Conservation (phyloP, 2,888 invertebrate genomes). For the Cheilosia impressa region DNA sequence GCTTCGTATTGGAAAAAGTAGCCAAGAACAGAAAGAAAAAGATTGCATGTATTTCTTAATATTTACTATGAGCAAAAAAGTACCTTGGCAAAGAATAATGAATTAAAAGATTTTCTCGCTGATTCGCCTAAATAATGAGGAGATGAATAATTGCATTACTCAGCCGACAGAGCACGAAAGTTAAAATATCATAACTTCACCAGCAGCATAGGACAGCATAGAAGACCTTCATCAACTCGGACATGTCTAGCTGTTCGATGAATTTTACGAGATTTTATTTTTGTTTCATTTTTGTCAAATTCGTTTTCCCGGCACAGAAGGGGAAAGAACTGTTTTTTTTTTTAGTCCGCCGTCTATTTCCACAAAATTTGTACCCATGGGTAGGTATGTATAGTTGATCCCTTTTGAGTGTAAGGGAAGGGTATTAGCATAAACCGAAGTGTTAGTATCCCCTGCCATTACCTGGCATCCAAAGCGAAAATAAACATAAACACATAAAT, state of each 20-base stretch:
- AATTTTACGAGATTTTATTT: conserved; percentile 38
- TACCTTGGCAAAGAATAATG: conserved; percentile 56
- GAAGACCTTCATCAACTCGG: conserved; percentile 44
- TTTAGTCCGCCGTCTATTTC: conserved; percentile 46
- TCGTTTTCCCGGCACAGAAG: conserved; percentile 16
- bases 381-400: not conserved
- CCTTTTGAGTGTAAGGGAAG: not conserved
- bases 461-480: conserved; percentile 64
- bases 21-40: conserved; percentile 1
- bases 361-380: conserved; percentile 48
- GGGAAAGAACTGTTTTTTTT: conserved; percentile 24
- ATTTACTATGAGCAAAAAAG: conserved; percentile 50
- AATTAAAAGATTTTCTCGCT: conserved; percentile 65
- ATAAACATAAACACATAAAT: conserved; percentile 59
- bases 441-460: conserved; percentile 10
- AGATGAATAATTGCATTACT: conserved; percentile 69
- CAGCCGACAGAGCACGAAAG: conserved; percentile 69
- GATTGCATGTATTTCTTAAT: conserved; percentile 51
- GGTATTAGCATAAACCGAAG: not conserved
- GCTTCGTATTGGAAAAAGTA: conserved; percentile 25
- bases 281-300: conserved; percentile 14
- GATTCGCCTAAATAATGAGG: conserved; percentile 20
- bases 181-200: conserved; percentile 56
- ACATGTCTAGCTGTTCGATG: conserved; percentile 70
- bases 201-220: conserved; percentile 4